These are phyloP conservation scores for Stenchaetothrips biformis DNA, from an alignment of 2,888 invertebrate species.

Conservation along the genomic window DNA sequence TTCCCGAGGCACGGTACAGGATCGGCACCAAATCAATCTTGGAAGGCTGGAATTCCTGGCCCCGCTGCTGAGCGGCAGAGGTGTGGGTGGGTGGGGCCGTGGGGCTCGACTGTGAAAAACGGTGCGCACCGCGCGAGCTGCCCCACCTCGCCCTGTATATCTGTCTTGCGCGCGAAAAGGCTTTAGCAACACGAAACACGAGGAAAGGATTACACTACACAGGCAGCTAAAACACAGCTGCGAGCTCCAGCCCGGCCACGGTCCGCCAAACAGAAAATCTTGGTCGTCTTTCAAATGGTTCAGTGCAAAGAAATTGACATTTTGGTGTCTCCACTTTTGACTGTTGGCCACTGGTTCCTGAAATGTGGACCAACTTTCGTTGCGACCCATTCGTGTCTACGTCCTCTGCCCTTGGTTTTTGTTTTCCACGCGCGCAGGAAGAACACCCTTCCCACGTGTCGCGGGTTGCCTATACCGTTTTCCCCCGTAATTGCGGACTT, in stretches of 20 bases:
- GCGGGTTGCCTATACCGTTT: too few species aligned
- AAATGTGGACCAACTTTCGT: too few species aligned
- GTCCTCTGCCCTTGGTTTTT: too few species aligned
- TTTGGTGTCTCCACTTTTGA: too few species aligned
- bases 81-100: background rate
- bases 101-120: slow-evolving; percentile 16
- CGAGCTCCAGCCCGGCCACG: background rate
- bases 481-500: too few species aligned
- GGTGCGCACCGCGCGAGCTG: background rate
- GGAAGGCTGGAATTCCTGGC: slow-evolving; percentile 19
- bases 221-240: too few species aligned
- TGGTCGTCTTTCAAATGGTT: too few species aligned
- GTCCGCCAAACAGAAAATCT: background rate
- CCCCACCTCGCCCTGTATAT: background rate
- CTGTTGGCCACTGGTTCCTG: too few species aligned
- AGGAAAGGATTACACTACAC: background rate
- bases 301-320: too few species aligned
- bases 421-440: too few species aligned
- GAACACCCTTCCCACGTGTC: too few species aligned
- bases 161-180: background rate
- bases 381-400: too few species aligned
- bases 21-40: slow-evolving; percentile 24
- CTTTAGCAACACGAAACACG: background rate
- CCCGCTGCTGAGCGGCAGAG: background rate
- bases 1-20: slow-evolving; percentile 8